Evolutionary conservation across 2,888 invertebrate genomes (phyloP), one percentile per base, ranked within the genome.

Genomic region (Muscina levida): DNA sequence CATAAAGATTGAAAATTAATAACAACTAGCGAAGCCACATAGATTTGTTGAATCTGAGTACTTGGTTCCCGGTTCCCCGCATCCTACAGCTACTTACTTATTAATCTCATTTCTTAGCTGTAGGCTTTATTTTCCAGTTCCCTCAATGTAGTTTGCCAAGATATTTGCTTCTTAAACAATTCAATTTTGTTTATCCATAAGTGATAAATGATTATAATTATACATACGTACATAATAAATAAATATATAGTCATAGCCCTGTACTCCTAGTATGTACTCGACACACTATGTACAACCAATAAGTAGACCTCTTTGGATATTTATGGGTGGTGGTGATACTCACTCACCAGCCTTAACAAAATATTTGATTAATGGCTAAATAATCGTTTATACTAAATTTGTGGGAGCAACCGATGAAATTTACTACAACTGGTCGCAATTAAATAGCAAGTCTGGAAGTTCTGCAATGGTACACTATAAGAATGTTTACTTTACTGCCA

Each of bases 181-280:
- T 59, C 72, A 77, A 66, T 67, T 77, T 62, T 48, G 24, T 62
- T 53, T 68, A 42, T 42, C 68, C 51, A 53, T 68, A 75, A 68
- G 22, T 62, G 75, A 75, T 70, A 53, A 75, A 75, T 70, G 62
- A 70, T 75, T 22, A 70, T 44, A 44, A 70, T 68, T 31, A 75
- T 39, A 57, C 48, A 11, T 11, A 42, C 42, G 5, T 6, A 13
- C n/a, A 15, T 46, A 11, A 46, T 46, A n/a, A 4, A 37, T 37
- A 4, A 6, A 37, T 8, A 42, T n/a, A 42, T 42, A 42, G 1
- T 24, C 11, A 17, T 48, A 15, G 48, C 17, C 48, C 6, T 48
- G n/a, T 46, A 46, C n/a, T 46, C n/a, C 3, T n/a, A 3, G 46
- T 48, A 17, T n/a, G n/a, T n/a, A n/a, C n/a, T n/a, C n/a, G n/a